These are phyloP conservation scores for Gymnoscopelus microlampas DNA, from an alignment of 2,797 vertebrate species.

Conservation along the genomic window DNA sequence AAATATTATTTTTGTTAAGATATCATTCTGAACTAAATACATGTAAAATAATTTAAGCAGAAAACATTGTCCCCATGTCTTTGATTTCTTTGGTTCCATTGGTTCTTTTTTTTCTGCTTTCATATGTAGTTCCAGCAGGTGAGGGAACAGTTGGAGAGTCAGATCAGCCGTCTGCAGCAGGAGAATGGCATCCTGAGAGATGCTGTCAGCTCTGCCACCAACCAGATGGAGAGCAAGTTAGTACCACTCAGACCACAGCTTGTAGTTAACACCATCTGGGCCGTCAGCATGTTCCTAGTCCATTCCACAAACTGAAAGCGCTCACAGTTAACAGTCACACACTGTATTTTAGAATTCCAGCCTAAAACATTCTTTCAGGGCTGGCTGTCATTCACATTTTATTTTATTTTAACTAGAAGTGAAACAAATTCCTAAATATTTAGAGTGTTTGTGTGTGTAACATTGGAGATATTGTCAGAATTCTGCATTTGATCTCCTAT, in stretches of 20 bases:
- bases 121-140: slow-evolving; percentile 89
- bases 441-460: too few species aligned
- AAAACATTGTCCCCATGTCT: too few species aligned
- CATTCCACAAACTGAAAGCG: slow-evolving; percentile 19
- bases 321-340: background rate
- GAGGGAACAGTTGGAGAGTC: slow-evolving; percentile 94
- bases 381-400: too few species aligned
- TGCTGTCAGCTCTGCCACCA: slow-evolving; percentile 95
- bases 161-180: slow-evolving; percentile 94
- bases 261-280: background rate
- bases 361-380: background rate
- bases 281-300: background rate
- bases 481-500: too few species aligned
- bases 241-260: slow-evolving; percentile 57
- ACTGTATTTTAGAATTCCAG: slow-evolving; percentile 9
- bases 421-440: too few species aligned
- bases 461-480: too few species aligned
- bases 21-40: too few species aligned
- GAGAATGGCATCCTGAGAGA: slow-evolving; percentile 97
- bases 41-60: too few species aligned
- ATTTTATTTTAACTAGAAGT: too few species aligned
- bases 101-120: background rate
- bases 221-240: slow-evolving; percentile 98
- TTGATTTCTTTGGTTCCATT: too few species aligned
- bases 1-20: too few species aligned